A percentile compares a stretch with the other conserved stretches of the same genome.
These are phyloP conservation scores for Polietes domitor DNA, from an alignment of 2,888 invertebrate species.

Conservation along the genomic window DNA sequence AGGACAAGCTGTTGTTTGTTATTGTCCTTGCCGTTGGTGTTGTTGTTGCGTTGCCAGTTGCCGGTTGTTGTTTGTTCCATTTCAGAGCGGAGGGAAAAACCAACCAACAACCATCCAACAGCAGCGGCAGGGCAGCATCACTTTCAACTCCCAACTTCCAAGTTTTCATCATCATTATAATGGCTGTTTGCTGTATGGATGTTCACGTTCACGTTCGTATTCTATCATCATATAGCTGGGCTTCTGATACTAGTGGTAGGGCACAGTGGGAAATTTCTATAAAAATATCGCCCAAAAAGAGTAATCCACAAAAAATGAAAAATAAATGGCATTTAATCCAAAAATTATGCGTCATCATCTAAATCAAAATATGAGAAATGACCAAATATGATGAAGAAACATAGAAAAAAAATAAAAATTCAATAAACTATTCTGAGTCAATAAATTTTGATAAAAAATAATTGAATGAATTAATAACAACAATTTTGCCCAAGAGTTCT, in stretches of 20 bases:
- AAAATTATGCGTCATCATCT: no score
- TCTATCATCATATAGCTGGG: conserved; percentile 36
- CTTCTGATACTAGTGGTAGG: neutral
- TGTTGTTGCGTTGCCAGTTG: conserved; percentile 36
- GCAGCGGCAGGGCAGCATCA: no score
- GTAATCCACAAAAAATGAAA: no score
- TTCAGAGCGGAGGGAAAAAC: conserved; percentile 27
- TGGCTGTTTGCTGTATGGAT: conserved; percentile 43
- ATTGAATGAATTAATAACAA: no score
- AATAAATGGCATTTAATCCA: no score
- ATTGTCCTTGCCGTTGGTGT: conserved; percentile 43
- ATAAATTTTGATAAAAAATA: no score
- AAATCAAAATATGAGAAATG: no score
- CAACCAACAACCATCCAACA: neutral
- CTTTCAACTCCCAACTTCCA: conserved; percentile 36
- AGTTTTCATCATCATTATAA: conserved; percentile 60
- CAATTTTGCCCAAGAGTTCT: no score
- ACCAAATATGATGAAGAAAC: no score
- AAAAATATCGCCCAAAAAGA: neutral
- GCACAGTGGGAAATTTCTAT: neutral
- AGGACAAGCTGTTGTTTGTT: conserved; percentile 66
- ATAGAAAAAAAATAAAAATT: no score
- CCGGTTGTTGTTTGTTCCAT: conserved; percentile 16
- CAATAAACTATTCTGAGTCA: no score
- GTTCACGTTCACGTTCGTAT: neutral